These are phyloP conservation scores for Eucera pruinosa DNA, from an alignment of 2,888 invertebrate species.

Conservation along the genomic window DNA sequence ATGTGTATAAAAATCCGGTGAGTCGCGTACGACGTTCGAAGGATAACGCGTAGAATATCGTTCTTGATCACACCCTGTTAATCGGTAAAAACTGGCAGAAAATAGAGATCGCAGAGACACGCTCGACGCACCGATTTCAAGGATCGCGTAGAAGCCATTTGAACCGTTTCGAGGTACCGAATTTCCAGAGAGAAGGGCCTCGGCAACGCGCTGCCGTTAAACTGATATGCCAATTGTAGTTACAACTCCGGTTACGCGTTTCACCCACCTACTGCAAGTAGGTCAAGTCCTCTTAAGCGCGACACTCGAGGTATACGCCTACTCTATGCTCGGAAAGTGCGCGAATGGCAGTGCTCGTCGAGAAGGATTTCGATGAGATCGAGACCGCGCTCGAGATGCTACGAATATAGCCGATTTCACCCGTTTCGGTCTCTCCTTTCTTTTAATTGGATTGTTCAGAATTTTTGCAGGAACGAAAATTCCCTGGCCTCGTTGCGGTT, in stretches of 20 bases:
- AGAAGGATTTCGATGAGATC: conserved; percentile 53
- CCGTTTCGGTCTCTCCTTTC: background rate
- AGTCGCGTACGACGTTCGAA: background rate
- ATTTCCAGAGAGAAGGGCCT: conserved; percentile 61
- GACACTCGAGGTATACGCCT: conserved; percentile 38
- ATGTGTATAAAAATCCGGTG: conserved; percentile 8
- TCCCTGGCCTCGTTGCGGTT: conserved; percentile 21
- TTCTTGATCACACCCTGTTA: conserved; percentile 47
- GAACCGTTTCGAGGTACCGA: conserved; percentile 27
- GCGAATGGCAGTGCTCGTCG: conserved; percentile 70
- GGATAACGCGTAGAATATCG: background rate
- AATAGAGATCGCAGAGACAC: conserved; percentile 20
- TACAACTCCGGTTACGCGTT: conserved; percentile 61
- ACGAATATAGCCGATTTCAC: background rate
- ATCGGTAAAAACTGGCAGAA: conserved; percentile 32
- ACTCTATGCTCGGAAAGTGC: conserved; percentile 53
- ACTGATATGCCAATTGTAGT: conserved; percentile 73
- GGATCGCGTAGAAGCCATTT: background rate
- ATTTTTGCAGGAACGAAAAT: background rate
- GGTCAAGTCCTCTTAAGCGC: conserved; percentile 47
- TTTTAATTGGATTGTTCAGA: conserved; percentile 21
- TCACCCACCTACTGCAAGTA: conserved; percentile 29
- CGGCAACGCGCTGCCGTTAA: conserved; percentile 41
- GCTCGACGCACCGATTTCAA: conserved; percentile 17
- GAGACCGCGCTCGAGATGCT: conserved; percentile 32